Evolutionary conservation across 2,113 vertebrate genomes (phyloP).

Genomic region (Pseudois nayaur): DNA sequence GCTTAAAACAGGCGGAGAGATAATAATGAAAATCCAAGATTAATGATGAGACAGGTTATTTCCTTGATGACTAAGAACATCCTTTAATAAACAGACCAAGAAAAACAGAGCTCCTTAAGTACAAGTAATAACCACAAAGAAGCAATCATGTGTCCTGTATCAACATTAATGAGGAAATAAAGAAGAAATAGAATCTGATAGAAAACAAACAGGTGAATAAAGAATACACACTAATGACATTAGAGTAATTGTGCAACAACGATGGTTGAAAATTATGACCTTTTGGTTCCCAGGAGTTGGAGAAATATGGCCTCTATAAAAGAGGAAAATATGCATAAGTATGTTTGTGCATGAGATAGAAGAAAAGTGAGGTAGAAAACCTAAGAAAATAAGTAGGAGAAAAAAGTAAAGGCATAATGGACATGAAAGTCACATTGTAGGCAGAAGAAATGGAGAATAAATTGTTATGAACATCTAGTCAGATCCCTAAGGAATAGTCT

Average conservation of each 20-base stretch:
- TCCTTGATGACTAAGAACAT: neutral
- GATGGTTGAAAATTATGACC: neutral
- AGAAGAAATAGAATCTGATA: neutral
- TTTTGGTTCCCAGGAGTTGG: neutral
- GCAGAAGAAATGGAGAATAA: neutral
- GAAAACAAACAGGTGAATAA: neutral
- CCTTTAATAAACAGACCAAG: neutral
- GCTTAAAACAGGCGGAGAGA: neutral
- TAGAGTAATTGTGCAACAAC: neutral
- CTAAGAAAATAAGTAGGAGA: neutral
- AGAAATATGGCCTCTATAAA: neutral
- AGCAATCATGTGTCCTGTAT: neutral
- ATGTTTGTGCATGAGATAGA: neutral
- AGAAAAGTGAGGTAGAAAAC: neutral
- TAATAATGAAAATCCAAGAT: neutral
- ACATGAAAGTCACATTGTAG: neutral
- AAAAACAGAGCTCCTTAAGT: neutral
- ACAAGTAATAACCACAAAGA: neutral
- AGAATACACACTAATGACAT: neutral
- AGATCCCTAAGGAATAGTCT: neutral
- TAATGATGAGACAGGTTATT: neutral
- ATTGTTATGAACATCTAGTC: neutral
- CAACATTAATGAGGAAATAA: neutral
- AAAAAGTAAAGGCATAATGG: neutral
- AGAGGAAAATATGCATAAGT: neutral